These are phyloP conservation scores for Euwallacea fornicatus DNA, from an alignment of 1,140 invertebrate species.

Conservation along the genomic window DNA sequence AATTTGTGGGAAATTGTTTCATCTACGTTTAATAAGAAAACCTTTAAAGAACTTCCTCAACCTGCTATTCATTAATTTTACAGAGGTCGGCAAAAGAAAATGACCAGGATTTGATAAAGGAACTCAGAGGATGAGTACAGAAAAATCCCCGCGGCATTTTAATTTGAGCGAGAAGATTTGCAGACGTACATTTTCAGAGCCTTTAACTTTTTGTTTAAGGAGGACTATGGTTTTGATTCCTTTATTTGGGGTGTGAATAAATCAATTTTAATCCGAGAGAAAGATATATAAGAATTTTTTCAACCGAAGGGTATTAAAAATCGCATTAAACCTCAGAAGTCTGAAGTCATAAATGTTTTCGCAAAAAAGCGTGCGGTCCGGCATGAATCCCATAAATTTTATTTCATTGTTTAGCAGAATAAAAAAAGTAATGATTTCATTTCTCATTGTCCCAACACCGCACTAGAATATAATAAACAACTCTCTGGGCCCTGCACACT, in stretches of 20 bases:
- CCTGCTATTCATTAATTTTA: too few species aligned
- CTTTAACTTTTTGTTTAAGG: too few species aligned
- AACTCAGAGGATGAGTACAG: background rate
- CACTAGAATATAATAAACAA: constrained; percentile 46
- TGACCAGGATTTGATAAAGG: constrained; percentile 4
- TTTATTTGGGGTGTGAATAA: background rate
- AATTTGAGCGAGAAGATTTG: background rate
- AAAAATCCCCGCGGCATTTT: background rate
- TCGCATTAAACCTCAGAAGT: constrained; percentile 23
- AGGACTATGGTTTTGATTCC: too few species aligned
- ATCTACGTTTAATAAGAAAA: background rate
- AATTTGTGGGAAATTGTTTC: constrained; percentile 1
- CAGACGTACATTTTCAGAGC: too few species aligned
- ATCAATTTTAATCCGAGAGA: background rate
- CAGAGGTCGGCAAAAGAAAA: too few species aligned
- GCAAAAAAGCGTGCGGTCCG: constrained; percentile 30
- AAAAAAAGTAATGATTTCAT: constrained; percentile 40
- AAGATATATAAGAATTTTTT: constrained; percentile 6
- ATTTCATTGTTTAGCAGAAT: constrained; percentile 32
- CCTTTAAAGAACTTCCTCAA: too few species aligned
- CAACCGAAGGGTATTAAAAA: constrained; percentile 10
- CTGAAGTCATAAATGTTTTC: constrained; percentile 34
- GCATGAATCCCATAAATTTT: constrained; percentile 29
- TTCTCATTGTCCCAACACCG: constrained; percentile 44
- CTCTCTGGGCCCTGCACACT: constrained; percentile 40